Base-by-base conservation (phyloP, 2,888 invertebrate species). In the Hirtodrosophila alboralis region DNA sequence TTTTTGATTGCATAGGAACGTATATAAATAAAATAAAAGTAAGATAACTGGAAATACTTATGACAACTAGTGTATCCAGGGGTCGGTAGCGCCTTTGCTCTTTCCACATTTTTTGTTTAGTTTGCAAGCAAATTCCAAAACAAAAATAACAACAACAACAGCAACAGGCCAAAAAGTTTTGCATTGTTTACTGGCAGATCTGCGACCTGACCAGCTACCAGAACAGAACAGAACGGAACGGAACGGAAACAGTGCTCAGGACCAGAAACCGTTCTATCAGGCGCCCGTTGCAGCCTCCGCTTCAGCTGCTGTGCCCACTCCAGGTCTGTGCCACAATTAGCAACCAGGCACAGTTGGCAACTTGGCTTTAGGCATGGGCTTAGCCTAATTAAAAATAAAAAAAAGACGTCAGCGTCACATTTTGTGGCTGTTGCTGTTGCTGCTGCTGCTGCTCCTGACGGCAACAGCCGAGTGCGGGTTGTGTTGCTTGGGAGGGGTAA, bases 361-460 rank as follows among this genome's bases (percentile, higher is more conserved):
- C 59, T 68, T 69, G 71, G 75, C 75, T 80, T 72, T 60, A 56
- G 69, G 68, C 65, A 53, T 52, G 64, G 70, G 75, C 84, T 84
- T 85, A 86, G 86, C 65, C 87, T 85, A 85, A 85, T 85, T 86
- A 85, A 86, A 85, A 87, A 69, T 48, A 47, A 56, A 87, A 69
- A 51, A 47, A 56, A 60, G 51, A 70, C 44, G 68, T 62, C 70
- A 64, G 62, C 72, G 69, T 73, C 79, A 84, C 64, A 78, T 63
- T 78, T 69, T 78, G 69, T 57, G 81, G 67, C 57, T 56, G 58
- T 33, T 48, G 13, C 31, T 51, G 48, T 26, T 36, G 13, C 16
- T 16, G 18, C 7, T 34, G 7, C 26, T 47, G 43, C 31, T 26
- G 21, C 13, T 44, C 21, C 40, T 51, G 27, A 30, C 31, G 27